Base-by-base conservation (phyloP, 23 tunicate genomes). In the Halocynthia aurantium region DNA sequence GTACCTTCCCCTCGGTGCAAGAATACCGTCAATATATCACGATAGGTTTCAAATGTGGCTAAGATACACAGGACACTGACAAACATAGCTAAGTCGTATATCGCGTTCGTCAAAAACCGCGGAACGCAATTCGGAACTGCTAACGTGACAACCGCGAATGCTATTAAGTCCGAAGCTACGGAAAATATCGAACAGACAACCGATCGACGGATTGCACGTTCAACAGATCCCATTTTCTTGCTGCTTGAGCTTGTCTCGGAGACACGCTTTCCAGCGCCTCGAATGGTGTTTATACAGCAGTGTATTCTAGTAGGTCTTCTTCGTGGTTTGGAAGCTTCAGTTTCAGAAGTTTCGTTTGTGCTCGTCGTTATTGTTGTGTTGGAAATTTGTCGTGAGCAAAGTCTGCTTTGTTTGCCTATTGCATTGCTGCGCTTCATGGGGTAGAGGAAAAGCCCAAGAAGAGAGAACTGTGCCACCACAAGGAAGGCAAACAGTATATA, bases 361-460 rank as follows among this genome's bases (percentile, higher is more conserved):
- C 61, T 74, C 62, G 22, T 52, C 64, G 5, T 55, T 54, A 13
- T 53, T 51, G 60, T 54, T 13, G 51, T 10, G 10, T 72, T 49
- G 13, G 56, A 72, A 4, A 5, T 49, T 56, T 54, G 63, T 54
- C 57, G 55, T 8, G 78, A 74, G 7, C 63, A 50, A 11, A n/a
- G n/a, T 65, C 62, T 53, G 78, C 56, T 53, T 19, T 12, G 50
- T 77, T 55, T 80, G 57, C 13, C 54, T 19, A 52, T 84, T 40
- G 55, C 82, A 51, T 62, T 72, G 85, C 77, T 70, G 53, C 77
- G 84, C 17, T 11, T 8, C 69, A 85, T 69, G 17, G 93, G 93
- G 66, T 87, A 87, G 49, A 87, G 70, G 55, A 87, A 87, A 18
- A 87, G 61, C 15, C 77, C 78, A 53, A 87, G 20, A 15, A 87